Evolutionary conservation across 2,888 invertebrate genomes (phyloP).

Genomic region (Arenicola marina): DNA sequence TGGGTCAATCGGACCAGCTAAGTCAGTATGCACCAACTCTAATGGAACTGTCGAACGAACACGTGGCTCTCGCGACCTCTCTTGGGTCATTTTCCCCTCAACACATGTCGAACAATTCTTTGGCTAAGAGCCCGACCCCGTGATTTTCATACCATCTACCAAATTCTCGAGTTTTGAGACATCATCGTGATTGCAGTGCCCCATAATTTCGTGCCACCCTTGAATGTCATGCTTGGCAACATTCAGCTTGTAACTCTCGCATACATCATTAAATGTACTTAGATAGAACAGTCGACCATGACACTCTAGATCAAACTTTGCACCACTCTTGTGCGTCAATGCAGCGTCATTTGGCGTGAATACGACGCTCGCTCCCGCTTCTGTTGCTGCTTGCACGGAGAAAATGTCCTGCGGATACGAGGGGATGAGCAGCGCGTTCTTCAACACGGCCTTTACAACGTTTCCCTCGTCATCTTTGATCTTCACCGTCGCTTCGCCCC

Average conservation of each 20-base stretch:
- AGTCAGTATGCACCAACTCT: constrained; percentile 16
- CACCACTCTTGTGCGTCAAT: constrained; percentile 7
- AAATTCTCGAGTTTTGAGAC: too few species aligned
- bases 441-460: constrained; percentile 1
- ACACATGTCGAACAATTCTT: too few species aligned
- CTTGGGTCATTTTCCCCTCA: constrained; percentile 7
- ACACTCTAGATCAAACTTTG: constrained; percentile 25
- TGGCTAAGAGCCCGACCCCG: background rate
- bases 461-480: constrained; percentile 14
- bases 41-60: too few species aligned
- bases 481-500: constrained; percentile 17
- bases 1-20: constrained; percentile 21
- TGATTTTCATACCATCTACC: too few species aligned
- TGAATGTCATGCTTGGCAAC: too few species aligned
- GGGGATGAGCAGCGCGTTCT: constrained; percentile 20
- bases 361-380: constrained; percentile 20
- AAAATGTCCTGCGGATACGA: constrained; percentile 28
- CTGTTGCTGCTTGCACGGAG: constrained; percentile 32
- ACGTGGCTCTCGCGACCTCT: too few species aligned
- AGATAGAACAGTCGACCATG: constrained; percentile 22
- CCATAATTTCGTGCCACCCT: constrained; percentile 20
- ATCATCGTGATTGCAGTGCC: constrained; percentile 26
- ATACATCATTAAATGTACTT: background rate
- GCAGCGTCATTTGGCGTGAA: constrained; percentile 19
- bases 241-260: too few species aligned